These are phyloP conservation scores for Drosophila azteca DNA, from an alignment of 1,140 invertebrate species.

Conservation along the genomic window DNA sequence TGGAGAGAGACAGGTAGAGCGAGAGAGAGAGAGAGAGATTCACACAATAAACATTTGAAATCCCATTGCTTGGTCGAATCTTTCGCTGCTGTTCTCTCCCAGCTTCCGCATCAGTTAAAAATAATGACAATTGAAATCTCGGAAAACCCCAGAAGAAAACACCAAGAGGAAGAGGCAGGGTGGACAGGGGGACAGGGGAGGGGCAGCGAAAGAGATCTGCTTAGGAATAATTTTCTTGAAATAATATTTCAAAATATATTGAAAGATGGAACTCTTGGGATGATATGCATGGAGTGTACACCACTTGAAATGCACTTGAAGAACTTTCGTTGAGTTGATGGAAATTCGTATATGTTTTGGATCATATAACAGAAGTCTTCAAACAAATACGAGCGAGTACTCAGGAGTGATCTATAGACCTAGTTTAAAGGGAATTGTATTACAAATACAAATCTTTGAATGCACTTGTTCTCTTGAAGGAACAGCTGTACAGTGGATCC, in stretches of 20 bases:
- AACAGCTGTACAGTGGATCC: no score
- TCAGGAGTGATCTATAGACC: no score
- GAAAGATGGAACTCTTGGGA: slow-evolving; percentile 1
- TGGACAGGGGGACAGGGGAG: no score
- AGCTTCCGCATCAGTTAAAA: slow-evolving; percentile 77
- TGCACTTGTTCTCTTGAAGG: no score
- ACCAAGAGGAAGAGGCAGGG: no score
- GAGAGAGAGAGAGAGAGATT: slow-evolving; percentile 15
- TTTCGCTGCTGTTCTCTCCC: slow-evolving; percentile 9
- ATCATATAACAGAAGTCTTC: neutral
- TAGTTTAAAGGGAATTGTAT: no score
- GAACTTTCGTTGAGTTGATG: neutral
- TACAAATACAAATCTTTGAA: no score
- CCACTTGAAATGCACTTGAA: slow-evolving; percentile 24
- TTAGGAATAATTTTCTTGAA: slow-evolving; percentile 45
- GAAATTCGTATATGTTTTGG: neutral
- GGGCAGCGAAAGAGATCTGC: slow-evolving; percentile 22
- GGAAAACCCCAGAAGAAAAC: slow-evolving; percentile 23
- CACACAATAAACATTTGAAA: slow-evolving; percentile 69
- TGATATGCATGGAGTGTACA: no score
- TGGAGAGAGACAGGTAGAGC: neutral
- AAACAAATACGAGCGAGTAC: no score
- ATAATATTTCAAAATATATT: slow-evolving; percentile 42
- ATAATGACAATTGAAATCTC: slow-evolving; percentile 76
- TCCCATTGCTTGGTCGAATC: slow-evolving; percentile 41